These are phyloP conservation scores for Arge pagana DNA, from an alignment of 2,888 invertebrate species.

Conservation along the genomic window DNA sequence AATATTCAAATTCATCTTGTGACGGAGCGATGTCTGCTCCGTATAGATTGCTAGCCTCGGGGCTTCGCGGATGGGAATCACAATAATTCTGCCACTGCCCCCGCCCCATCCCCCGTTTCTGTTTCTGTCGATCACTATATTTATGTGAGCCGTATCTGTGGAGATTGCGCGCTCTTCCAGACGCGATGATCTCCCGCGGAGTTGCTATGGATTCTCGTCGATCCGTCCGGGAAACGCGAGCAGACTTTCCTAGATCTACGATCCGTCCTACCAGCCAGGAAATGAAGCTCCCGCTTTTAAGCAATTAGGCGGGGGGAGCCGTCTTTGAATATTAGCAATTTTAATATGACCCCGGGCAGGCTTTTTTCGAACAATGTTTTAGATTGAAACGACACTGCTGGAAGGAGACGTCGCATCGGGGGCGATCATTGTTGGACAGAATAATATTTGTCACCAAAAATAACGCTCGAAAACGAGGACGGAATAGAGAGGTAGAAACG, in stretches of 20 bases:
- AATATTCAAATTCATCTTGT: conserved; percentile 55
- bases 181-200: no score
- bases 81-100: conserved; percentile 58
- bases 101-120: conserved; percentile 43
- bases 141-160: no score
- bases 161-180: no score
- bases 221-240: no score
- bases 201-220: no score
- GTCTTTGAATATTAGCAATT: conserved; percentile 42
- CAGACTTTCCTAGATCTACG: no score
- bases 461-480: conserved; percentile 47
- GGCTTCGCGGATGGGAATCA: conserved; percentile 44
- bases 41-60: conserved; percentile 54
- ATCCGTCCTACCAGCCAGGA: no score
- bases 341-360: conserved; percentile 50
- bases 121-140: conserved; percentile 6
- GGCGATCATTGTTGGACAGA: conserved; percentile 56
- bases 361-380: conserved; percentile 52
- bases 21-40: conserved; percentile 52
- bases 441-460: conserved; percentile 58
- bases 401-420: conserved; percentile 45
- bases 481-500: conserved; percentile 44
- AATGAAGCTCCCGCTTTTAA: no score
- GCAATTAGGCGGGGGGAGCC: no score
- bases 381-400: conserved; percentile 41